Conservation (phyloP, 2,113 vertebrate genomes). For the Heteronetta atricapilla region DNA sequence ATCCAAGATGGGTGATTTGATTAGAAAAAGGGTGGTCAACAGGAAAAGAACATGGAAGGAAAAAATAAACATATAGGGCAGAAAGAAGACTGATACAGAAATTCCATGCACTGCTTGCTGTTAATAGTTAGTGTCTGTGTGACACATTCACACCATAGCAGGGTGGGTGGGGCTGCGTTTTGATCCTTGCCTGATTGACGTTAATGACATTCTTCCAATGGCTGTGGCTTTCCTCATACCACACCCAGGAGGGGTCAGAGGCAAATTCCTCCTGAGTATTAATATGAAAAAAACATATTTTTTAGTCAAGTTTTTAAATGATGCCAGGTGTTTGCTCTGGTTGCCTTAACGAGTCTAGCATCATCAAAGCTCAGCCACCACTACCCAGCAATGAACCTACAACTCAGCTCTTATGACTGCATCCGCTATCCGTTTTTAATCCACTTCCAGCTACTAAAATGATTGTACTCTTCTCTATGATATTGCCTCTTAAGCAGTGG, state of each 20-base stretch:
- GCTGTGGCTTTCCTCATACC: constrained; percentile 36
- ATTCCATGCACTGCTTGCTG: not conserved
- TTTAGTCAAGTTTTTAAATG: constrained; percentile 12
- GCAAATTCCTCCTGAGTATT: not conserved
- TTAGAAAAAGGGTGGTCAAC: not conserved
- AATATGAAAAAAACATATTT: not conserved
- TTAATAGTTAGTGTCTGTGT: not conserved
- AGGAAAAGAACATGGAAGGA: not conserved
- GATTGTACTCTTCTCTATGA: not conserved
- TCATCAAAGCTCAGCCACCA: not conserved
- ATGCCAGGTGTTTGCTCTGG: not conserved
- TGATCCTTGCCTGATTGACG: not conserved
- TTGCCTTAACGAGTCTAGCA: not conserved
- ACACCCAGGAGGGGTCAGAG: constrained; percentile 9
- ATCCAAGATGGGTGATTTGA: not conserved
- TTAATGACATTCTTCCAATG: constrained; percentile 43
- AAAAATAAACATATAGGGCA: not conserved
- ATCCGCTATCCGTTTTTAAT: not conserved
- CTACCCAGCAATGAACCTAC: not conserved
- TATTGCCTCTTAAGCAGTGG: not conserved
- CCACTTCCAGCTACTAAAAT: not conserved
- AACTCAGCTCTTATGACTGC: not conserved
- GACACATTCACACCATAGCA: constrained; percentile 32
- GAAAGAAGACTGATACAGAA: not conserved
- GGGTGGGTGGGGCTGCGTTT: not conserved